Evolutionary conservation across 2,888 invertebrate species (phyloP).

Genomic region (Frankliniella intonsa): DNA sequence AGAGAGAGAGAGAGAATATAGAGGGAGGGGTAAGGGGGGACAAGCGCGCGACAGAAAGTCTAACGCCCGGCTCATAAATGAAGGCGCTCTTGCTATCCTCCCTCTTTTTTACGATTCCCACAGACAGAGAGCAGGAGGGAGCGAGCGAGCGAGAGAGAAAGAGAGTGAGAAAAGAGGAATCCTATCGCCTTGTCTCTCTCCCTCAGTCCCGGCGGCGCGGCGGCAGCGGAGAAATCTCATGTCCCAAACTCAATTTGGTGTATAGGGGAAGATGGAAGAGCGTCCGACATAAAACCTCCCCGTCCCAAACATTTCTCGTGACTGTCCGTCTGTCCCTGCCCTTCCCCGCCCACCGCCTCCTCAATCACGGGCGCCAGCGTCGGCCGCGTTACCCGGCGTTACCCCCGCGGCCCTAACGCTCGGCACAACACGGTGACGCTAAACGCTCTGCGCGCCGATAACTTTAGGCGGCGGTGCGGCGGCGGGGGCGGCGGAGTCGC

Average conservation of each 20-base stretch:
- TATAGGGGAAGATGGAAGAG: slow-evolving; percentile 6
- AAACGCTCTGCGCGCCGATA: too few relatives aligned
- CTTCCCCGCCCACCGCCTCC: background rate
- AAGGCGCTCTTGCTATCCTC: background rate
- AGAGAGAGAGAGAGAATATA: background rate
- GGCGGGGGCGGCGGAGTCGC: too few relatives aligned
- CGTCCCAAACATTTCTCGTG: background rate
- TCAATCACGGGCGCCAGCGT: background rate
- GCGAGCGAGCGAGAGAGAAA: background rate
- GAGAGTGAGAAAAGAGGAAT: background rate
- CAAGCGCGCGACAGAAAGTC: background rate
- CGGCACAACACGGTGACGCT: too few relatives aligned
- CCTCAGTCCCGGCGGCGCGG: too few relatives aligned
- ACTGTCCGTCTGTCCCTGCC: too few relatives aligned
- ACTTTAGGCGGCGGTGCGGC: too few relatives aligned
- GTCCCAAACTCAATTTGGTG: slow-evolving; percentile 26
- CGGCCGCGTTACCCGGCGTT: background rate
- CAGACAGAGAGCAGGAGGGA: background rate
- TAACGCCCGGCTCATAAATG: slow-evolving; percentile 17
- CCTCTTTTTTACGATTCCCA: slow-evolving; percentile 16
- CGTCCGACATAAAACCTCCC: background rate
- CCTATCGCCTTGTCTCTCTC: too few relatives aligned
- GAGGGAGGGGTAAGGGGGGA: background rate
- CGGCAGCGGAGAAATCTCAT: background rate
- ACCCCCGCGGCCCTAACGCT: background rate